Percentiles rank a stretch among this genome's conserved stretches.
phyloP scores from a whole-genome alignment of 2,113 vertebrate species.

The Orthochromis indermauri region DNA sequence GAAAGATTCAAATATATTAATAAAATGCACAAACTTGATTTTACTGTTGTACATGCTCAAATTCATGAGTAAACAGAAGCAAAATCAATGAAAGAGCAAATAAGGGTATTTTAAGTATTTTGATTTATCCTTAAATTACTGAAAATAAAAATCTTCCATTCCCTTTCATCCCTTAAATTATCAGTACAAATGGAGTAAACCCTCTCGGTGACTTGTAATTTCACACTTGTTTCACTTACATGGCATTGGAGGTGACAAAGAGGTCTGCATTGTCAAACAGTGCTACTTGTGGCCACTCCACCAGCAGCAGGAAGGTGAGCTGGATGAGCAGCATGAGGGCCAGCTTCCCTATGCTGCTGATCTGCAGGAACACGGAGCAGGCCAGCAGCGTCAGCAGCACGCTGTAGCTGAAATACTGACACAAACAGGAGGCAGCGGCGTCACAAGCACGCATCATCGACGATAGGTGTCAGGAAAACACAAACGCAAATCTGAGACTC shows the following conservation, averaged over 20 bases:
- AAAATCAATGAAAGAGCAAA: background rate
- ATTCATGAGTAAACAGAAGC: background rate
- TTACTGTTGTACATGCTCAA: background rate
- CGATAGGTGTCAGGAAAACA: background rate
- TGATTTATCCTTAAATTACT: background rate
- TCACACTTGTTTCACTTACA: conserved; percentile 74
- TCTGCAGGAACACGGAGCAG: conserved; percentile 96
- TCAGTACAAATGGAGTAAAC: background rate
- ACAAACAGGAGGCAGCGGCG: background rate
- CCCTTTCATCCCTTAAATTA: background rate
- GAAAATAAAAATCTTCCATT: background rate
- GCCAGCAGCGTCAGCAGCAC: conserved; percentile 91
- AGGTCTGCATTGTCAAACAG: conserved; percentile 95
- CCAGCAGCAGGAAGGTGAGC: conserved; percentile 84
- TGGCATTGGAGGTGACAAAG: conserved; percentile 85
- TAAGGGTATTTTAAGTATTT: background rate
- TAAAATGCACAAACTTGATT: background rate
- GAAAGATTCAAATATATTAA: background rate
- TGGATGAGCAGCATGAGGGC: conserved; percentile 86
- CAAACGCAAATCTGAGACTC: conserved; percentile 26
- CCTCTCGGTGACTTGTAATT: background rate
- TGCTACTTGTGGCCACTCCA: conserved; percentile 85
- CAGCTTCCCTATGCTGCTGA: conserved; percentile 94
- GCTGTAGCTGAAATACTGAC: conserved; percentile 89
- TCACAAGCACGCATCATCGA: background rate